phyloP scores from a whole-genome alignment of 2,888 invertebrate species.

The Gymnocheta viridis region DNA sequence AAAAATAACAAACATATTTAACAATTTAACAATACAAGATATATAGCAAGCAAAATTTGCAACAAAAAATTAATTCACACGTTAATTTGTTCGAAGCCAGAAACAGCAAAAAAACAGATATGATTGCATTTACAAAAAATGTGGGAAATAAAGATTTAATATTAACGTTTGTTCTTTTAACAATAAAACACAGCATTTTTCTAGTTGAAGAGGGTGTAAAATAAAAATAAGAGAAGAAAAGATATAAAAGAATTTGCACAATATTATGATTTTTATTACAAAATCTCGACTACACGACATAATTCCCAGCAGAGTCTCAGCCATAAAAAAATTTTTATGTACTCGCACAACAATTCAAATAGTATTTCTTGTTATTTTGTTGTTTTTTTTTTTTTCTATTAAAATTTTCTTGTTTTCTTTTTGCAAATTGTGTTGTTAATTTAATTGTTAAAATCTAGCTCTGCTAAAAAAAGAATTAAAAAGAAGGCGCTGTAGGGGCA shows the following conservation, averaged over 20 bases:
- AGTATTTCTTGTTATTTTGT: conserved; percentile 1
- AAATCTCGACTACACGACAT: conserved; percentile 66
- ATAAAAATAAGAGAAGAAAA: conserved; percentile 16
- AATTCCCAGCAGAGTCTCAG: conserved; percentile 63
- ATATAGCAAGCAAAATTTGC: not conserved
- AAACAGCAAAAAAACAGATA: not conserved
- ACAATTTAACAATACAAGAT: not conserved
- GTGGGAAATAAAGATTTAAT: conserved; percentile 29
- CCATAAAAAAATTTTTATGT: not conserved
- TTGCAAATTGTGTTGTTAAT: conserved; percentile 49
- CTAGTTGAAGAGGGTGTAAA: conserved; percentile 56
- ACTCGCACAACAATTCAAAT: conserved; percentile 15
- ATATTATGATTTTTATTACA: conserved; percentile 68
- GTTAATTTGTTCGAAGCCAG: conserved; percentile 26
- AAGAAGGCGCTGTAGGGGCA: not conserved
- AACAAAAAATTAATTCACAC: conserved; percentile 32
- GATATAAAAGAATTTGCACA: conserved; percentile 59
- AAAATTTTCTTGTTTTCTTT: not conserved
- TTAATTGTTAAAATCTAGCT: conserved; percentile 49
- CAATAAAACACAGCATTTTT: conserved; percentile 26
- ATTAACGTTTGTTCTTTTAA: conserved; percentile 9
- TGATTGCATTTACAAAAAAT: conserved; percentile 16
- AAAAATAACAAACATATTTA: too few species aligned
- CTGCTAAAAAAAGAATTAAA: not conserved
- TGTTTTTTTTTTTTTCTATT: not conserved